These are phyloP conservation scores for Ectemnius lituratus DNA, from an alignment of 2,888 invertebrate species.

Conservation along the genomic window DNA sequence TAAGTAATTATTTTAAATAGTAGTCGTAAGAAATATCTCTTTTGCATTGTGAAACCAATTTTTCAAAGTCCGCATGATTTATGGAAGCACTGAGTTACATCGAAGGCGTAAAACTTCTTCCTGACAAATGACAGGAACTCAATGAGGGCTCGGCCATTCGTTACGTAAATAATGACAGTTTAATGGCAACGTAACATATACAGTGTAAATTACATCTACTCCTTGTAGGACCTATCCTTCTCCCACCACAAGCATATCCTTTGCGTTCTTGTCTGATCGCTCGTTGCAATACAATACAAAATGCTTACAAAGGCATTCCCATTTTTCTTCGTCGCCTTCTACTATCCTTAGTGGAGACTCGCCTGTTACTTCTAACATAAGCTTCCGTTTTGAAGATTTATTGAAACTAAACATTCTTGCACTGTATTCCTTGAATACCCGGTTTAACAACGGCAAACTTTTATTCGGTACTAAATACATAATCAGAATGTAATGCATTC, in stretches of 20 bases:
- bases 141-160: slow-evolving; percentile 17
- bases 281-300: background rate
- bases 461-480: slow-evolving; percentile 15
- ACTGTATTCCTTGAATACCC: no score
- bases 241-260: slow-evolving; percentile 15
- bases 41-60: background rate
- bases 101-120: no score
- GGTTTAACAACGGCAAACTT: no score
- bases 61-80: background rate
- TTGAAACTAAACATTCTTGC: background rate
- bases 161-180: slow-evolving; percentile 71
- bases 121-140: slow-evolving; percentile 15
- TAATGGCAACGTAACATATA: slow-evolving; percentile 72
- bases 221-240: slow-evolving; percentile 32
- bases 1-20: background rate
- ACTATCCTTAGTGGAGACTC: background rate
- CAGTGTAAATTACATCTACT: slow-evolving; percentile 60
- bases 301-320: background rate
- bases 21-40: background rate
- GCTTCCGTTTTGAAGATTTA: no score
- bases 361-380: background rate
- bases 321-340: background rate
- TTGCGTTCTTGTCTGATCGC: slow-evolving; percentile 8
- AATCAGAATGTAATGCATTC: slow-evolving; percentile 6
- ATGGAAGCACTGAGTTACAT: background rate